Evolutionary conservation across 2,888 invertebrate species (phyloP).

Genomic region (Augochlorella aurata): DNA sequence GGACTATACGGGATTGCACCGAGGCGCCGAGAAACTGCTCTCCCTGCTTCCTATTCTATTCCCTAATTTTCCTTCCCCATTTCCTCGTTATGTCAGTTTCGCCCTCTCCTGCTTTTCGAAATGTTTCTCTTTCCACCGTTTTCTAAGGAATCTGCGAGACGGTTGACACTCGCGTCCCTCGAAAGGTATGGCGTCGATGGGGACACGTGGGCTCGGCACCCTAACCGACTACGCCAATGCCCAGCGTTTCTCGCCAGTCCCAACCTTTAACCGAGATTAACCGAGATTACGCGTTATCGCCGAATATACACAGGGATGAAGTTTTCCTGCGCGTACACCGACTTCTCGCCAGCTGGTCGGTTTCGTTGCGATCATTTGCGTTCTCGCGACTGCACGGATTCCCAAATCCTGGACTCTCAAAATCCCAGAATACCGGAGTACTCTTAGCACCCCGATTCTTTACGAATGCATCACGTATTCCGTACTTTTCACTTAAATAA

Average conservation of each 20-base stretch:
- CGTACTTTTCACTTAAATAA: slow-evolving; percentile 62
- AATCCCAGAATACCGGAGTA: too few species aligned
- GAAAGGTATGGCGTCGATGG: background rate
- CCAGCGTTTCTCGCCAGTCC: slow-evolving; percentile 10
- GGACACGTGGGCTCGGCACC: background rate
- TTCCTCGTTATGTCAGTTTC: too few species aligned
- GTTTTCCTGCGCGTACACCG: slow-evolving; percentile 57
- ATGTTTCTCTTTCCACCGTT: background rate
- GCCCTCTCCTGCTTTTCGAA: too few species aligned
- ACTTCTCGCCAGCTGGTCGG: slow-evolving; percentile 48
- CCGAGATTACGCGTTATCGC: slow-evolving; percentile 63
- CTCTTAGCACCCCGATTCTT: too few species aligned
- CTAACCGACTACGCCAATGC: slow-evolving; percentile 30
- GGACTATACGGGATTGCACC: background rate
- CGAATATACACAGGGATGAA: slow-evolving; percentile 65
- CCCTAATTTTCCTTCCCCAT: too few species aligned
- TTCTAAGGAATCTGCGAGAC: background rate
- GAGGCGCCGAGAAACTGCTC: background rate
- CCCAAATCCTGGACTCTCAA: too few species aligned
- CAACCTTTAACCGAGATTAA: slow-evolving; percentile 62
- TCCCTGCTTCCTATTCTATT: too few species aligned
- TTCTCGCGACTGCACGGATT: background rate
- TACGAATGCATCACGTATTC: background rate
- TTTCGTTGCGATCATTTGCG: background rate
- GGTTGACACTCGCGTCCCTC: too few species aligned